Base-by-base conservation (phyloP, 2,888 invertebrate species). In the Pterostichus madidus region DNA sequence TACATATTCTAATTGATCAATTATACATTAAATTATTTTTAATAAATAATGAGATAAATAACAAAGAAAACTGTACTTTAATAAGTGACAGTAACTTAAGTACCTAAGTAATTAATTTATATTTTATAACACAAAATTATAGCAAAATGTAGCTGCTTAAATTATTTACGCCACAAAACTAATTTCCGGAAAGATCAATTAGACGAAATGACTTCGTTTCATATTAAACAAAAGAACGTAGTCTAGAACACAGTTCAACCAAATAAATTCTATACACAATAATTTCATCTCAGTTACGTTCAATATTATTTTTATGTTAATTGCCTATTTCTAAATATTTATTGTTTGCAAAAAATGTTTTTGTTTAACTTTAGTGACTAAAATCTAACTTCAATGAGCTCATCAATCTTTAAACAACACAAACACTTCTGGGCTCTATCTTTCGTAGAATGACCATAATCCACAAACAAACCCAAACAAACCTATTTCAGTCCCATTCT, bases 81-180 rank as follows among this genome's bases (percentile, higher is more conserved):
- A 56, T 24, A 24, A 56, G 56, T 24, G 11, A 56, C 24, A 56
- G 5, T 56, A 6, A 56, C 24, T 56, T 0, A 8, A 17, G 2
- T 2, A 24, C 24, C 24, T 31, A 24, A 24, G 6, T 59, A 59
- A 59, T 59, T 59, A 10, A 59, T 53, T 24, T 24, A 17, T 56
- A 17, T 56, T 53, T 24, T 13, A 56, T 17, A 56, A 56, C 53
- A 56, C 53, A 17, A 49, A 56, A 56, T 56, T 56, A 59, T 11
- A 15, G 17, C 0, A 24, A 56, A 32, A 35, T 13, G 5, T 64
- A 32, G 31, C 31, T 35, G 32, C 32, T 39, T 32, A 59, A 59
- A 59, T 59, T 59, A 64, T 64, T 15, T 32, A 39, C 32, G 39
- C 64, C n/a, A 32, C 39, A 6, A 39, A 0, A 35, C 6, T 13